Evolutionary conservation across 2,113 vertebrate species (phyloP).

Genomic region (Struthidea cinerea): DNA sequence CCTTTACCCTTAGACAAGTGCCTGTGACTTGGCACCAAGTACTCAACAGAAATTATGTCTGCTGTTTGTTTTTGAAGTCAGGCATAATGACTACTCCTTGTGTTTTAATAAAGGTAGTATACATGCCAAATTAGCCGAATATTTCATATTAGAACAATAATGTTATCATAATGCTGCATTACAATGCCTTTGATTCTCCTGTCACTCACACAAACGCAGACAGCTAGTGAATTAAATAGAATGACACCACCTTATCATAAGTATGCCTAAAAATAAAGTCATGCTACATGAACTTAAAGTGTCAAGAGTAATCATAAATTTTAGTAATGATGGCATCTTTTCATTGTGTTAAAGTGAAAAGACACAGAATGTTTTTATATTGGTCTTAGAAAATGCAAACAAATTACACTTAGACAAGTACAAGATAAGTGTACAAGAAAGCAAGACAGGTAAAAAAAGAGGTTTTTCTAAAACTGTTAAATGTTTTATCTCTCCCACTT

Average conservation of each 20-base stretch:
- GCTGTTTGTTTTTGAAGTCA: not conserved
- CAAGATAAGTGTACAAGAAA: not conserved
- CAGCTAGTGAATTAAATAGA: not conserved
- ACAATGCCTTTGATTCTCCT: not conserved
- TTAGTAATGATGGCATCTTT: not conserved
- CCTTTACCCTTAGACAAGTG: not conserved
- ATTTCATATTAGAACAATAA: not conserved
- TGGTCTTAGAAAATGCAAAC: not conserved
- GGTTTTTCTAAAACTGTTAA: not conserved
- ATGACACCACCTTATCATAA: not conserved
- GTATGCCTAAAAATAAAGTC: not conserved
- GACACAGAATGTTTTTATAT: not conserved
- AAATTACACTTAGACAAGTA: not conserved
- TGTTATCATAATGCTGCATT: not conserved
- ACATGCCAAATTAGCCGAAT: not conserved
- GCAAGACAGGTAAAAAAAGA: fast-evolving
- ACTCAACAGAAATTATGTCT: not conserved
- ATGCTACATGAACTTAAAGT: not conserved
- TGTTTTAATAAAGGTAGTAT: not conserved
- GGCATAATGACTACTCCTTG: not conserved
- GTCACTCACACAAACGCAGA: not conserved
- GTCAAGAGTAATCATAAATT: not conserved
- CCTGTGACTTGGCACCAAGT: not conserved
- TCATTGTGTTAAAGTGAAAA: not conserved
- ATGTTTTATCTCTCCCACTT: not conserved